These are phyloP conservation scores for Tuberolachnus salignus DNA, from an alignment of 2,888 invertebrate species.

Conservation along the genomic window DNA sequence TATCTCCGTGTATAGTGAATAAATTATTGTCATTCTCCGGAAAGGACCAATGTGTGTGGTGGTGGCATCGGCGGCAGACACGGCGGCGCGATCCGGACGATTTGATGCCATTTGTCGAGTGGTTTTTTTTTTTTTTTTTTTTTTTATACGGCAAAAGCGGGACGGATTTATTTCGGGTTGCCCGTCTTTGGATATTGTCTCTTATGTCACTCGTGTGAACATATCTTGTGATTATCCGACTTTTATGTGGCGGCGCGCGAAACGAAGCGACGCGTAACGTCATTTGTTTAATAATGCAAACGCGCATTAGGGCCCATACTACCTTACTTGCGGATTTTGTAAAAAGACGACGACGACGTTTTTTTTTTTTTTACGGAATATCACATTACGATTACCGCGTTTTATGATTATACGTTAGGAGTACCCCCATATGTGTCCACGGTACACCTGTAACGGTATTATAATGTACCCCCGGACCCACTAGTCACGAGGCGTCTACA, in stretches of 20 bases:
- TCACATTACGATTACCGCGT: neutral
- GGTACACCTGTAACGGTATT: too few relatives aligned
- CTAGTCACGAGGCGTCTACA: neutral
- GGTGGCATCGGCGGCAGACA: neutral
- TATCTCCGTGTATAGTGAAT: conserved; percentile 9
- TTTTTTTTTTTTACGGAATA: too few relatives aligned
- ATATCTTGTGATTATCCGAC: neutral
- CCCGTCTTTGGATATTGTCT: neutral
- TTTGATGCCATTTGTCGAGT: conserved; percentile 10
- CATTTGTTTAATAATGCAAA: conserved; percentile 1
- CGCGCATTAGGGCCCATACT: too few relatives aligned
- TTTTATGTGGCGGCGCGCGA: neutral
- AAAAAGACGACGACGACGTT: neutral
- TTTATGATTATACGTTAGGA: neutral
- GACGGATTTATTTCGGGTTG: neutral
- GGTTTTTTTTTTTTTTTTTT: neutral
- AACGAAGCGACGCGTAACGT: too few relatives aligned
- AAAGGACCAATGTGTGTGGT: too few relatives aligned
- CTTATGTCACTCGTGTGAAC: too few relatives aligned
- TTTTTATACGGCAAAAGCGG: neutral
- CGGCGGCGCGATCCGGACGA: neutral
- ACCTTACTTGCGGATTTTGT: neutral
- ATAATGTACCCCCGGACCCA: neutral
- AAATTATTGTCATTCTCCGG: too few relatives aligned
- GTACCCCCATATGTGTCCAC: too few relatives aligned